Evolutionary conservation across 30 jellyfish, hydroid and myxozoan genomes (phyloP).

Genomic region (Cassiopea andromeda): DNA sequence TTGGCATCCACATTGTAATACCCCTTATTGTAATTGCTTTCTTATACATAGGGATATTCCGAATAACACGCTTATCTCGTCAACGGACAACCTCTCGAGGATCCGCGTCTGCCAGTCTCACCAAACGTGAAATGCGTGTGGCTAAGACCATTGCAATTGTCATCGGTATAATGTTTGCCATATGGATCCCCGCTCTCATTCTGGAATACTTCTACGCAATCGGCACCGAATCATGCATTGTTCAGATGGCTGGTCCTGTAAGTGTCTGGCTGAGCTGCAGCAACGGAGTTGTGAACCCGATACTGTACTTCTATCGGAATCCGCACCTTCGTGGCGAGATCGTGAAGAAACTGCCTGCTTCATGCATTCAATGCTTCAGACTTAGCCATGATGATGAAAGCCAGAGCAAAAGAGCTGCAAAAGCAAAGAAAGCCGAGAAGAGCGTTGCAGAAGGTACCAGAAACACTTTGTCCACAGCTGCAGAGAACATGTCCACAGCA

Average conservation of each 20-base stretch:
- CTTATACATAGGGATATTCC: constrained; percentile 44
- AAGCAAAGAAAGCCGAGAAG: background rate
- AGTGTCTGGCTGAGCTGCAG: constrained; percentile 81
- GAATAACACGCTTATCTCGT: constrained; percentile 35
- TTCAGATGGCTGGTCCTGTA: constrained; percentile 73
- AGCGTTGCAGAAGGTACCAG: too few relatives aligned
- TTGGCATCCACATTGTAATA: constrained; percentile 65
- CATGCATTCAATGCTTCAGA: background rate
- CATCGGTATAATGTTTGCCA: constrained; percentile 56
- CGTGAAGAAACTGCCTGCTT: constrained; percentile 37
- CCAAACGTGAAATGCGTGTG: constrained; percentile 65
- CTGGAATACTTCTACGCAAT: constrained; percentile 69
- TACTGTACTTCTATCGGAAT: constrained; percentile 64
- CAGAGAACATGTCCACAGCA: background rate
- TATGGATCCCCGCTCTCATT: constrained; percentile 76
- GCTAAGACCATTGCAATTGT: constrained; percentile 70
- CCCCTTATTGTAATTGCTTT: constrained; percentile 42
- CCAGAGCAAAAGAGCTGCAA: background rate
- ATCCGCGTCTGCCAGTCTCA: constrained; percentile 22
- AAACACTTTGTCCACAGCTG: background rate
- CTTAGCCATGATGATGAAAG: background rate
- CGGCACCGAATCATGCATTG: constrained; percentile 67
- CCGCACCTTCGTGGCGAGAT: constrained; percentile 56
- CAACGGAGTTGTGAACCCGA: constrained; percentile 73
- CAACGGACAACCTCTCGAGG: constrained; percentile 14